A percentile compares a stretch with the other conserved stretches of the same genome.
Evolutionary conservation across 1,140 invertebrate genomes (phyloP).

Genomic region (Neodiprion virginianus): DNA sequence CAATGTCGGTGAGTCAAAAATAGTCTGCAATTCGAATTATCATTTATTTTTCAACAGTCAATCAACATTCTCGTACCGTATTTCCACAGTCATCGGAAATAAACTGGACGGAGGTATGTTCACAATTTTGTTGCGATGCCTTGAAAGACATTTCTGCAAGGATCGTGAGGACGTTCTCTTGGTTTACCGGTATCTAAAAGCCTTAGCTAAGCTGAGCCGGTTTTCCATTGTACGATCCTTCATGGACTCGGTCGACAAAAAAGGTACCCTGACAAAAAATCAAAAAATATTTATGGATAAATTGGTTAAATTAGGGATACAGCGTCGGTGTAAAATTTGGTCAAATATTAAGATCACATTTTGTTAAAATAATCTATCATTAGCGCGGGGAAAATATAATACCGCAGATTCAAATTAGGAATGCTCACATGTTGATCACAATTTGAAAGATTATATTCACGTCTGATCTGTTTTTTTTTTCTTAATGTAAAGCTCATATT

Average conservation of each 20-base stretch:
- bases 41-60: slow-evolving; percentile 13
- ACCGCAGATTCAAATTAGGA: too few relatives aligned
- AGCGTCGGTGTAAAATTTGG: too few relatives aligned
- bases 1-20: slow-evolving; percentile 31
- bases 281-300: too few relatives aligned
- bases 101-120: slow-evolving; percentile 46
- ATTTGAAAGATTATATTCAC: too few relatives aligned
- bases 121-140: slow-evolving; percentile 41
- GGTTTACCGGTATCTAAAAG: slow-evolving; percentile 32
- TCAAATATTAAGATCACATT: too few relatives aligned
- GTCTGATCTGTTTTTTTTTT: too few relatives aligned
- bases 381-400: too few relatives aligned
- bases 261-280: slow-evolving; percentile 35
- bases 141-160: slow-evolving; percentile 40
- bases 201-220: slow-evolving; percentile 33
- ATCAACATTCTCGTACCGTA: slow-evolving; percentile 7
- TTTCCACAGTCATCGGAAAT: slow-evolving; percentile 41
- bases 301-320: too few relatives aligned
- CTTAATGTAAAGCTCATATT: too few relatives aligned
- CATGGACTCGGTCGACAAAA: slow-evolving; percentile 37
- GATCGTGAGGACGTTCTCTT: slow-evolving; percentile 27
- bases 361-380: too few relatives aligned
- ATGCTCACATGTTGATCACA: too few relatives aligned
- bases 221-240: slow-evolving; percentile 45
- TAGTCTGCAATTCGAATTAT: not conserved